Base-by-base conservation (phyloP, 2,888 invertebrate genomes). In the Incurvaria masculella region DNA sequence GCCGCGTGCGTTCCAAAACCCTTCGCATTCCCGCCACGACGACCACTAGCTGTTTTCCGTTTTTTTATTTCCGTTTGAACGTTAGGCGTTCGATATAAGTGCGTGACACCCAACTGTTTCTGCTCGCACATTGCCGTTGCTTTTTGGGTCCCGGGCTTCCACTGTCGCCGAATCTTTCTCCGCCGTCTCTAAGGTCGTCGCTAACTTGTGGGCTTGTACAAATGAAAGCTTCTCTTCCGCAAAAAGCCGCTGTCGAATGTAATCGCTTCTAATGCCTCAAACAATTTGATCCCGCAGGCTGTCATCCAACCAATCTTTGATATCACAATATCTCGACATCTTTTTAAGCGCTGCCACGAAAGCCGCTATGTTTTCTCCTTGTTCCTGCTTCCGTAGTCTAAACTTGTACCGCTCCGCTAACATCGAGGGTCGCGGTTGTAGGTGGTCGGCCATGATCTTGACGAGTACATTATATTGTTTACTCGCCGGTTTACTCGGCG, bases 361-460 rank as follows among this genome's bases (percentile, higher is more conserved):
- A 17, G 26, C 19, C 17, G 14, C 17, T 10, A 44, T n/a, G 6
- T 16, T 14, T 33, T 44, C 44, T 18, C 44, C 44, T 10, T 11
- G 14, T 5, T 19, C 19, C 27, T 44, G 44, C 14, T 21, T 16
- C 21, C 27, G 20, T 20, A 52, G 51, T 5, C 54, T 46, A 45
- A 57, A 56, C 38, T 51, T 54, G 42, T 44, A 57, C 0, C 54
- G 20, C 26, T 56, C 57, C 5, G 55, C 53, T 11, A 55, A 33
- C 6, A 49, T 20, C 41, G 50, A 14, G 26, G 44, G 11, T 27
- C 23, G 23, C 23, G 23, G 23, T 23, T 23, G 23, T 10, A 23
- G 23, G 23, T 23, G 23, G 6, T 23, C 23, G 6, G 23, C 23
- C 23, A 23, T 23, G 23, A 23, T 10, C 23, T 23, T 23, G 23